Evolutionary conservation across 2,113 vertebrate species (phyloP).

Genomic region (Sarotherodon lohbergeri): DNA sequence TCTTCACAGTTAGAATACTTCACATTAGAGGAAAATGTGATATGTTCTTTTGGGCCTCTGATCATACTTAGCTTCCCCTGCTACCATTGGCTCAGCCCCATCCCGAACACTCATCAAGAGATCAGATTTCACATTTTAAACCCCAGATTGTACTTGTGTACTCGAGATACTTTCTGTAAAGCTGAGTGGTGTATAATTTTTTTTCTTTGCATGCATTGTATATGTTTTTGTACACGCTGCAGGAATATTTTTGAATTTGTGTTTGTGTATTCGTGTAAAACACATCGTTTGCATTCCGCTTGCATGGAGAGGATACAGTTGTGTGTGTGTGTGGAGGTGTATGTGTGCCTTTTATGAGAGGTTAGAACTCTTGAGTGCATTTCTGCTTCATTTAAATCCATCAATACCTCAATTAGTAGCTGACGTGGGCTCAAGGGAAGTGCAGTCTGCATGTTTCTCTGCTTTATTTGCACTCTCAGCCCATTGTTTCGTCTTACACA

Average conservation of each 20-base stretch:
- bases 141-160: conserved; percentile 44
- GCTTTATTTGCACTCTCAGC: conserved; percentile 34
- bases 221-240: not conserved
- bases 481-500: conserved; percentile 15
- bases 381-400: conserved; percentile 79
- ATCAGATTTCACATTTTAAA: conserved; percentile 68
- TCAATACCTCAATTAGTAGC: conserved; percentile 77
- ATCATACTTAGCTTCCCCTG: not conserved
- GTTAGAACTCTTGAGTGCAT: conserved; percentile 52
- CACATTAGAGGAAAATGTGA: not conserved
- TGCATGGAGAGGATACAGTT: not conserved
- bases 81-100: conserved; percentile 26
- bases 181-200: conserved; percentile 40
- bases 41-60: not conserved
- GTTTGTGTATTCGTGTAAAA: not conserved
- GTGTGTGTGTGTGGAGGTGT: not conserved
- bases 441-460: conserved; percentile 54
- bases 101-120: conserved; percentile 30
- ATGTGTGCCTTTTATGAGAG: not conserved
- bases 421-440: conserved; percentile 57
- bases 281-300: not conserved
- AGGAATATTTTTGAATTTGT: not conserved
- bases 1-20: not conserved
- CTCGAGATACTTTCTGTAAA: conserved; percentile 51
- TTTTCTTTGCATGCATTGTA: not conserved